Percentiles rank a stretch among this genome's conserved stretches.
phyloP scores from a whole-genome alignment of 2,888 invertebrate species.

The Diaphora mendica region DNA sequence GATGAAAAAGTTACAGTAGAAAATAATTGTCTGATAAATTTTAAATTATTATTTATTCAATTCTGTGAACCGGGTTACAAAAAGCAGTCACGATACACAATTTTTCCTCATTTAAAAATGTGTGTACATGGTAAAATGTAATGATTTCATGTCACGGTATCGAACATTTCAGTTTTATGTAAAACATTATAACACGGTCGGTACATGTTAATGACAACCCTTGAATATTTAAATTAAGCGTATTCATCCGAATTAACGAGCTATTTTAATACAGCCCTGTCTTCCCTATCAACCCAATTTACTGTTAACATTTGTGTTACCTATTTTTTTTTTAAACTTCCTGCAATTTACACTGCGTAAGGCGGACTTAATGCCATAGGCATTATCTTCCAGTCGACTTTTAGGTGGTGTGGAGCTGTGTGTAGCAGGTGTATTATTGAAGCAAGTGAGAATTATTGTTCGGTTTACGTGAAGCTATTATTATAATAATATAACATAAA shows the following conservation, averaged over 20 bases:
- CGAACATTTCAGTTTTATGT: constrained; percentile 17
- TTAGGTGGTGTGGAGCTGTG: too few relatives aligned
- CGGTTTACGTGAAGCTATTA: too few relatives aligned
- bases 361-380: too few relatives aligned
- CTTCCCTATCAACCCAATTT: constrained; percentile 29
- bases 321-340: too few relatives aligned
- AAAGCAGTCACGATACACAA: background rate
- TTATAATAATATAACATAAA: too few relatives aligned
- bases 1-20: background rate
- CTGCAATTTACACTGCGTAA: too few relatives aligned
- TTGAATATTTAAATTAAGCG: constrained; percentile 51
- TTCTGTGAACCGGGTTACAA: background rate
- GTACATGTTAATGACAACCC: constrained; percentile 44
- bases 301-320: constrained; percentile 27
- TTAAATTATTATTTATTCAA: background rate
- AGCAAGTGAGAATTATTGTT: too few relatives aligned
- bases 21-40: background rate
- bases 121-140: background rate
- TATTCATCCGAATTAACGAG: constrained; percentile 50
- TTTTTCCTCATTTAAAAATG: background rate
- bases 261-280: constrained; percentile 42
- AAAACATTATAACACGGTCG: constrained; percentile 35
- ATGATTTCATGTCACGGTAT: constrained; percentile 5
- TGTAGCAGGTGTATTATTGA: too few relatives aligned
- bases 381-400: too few relatives aligned